Evolutionary conservation across 1,140 invertebrate species (phyloP), one percentile per base, ranked within the genome.

Genomic region (Rhyacophila brunnea): DNA sequence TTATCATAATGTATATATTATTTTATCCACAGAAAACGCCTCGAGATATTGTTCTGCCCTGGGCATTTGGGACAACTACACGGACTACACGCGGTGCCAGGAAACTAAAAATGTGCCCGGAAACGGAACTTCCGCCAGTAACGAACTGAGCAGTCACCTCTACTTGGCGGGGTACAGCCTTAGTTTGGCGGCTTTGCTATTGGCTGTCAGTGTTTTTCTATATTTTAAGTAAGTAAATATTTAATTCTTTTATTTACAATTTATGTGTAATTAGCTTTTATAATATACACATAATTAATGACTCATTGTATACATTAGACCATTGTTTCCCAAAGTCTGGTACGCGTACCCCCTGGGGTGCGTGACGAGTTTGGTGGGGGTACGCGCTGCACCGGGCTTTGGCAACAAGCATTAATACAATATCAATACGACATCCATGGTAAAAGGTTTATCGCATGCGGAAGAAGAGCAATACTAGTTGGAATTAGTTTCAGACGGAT

Each of bases 121-220:
- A 11, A 59, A 69, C 17, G 52, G 52, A 19, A 70, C 66, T 4
- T 65, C 70, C 18, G 42, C 50, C n/a, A 74, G 72, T 3, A 75
- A 82, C 20, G 80, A 86, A 68, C 79, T 85, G 35, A 80, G 81
- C 7, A 83, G 85, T 6, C 81, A 78, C 50, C 85, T 92, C 19
- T 92, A 91, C 71, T 84, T 88, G 62, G 78, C 85, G 17, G 90
- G 90, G 11, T 92, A 91, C 73, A 82, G 81, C 13, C 74, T 91
- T 32, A 92, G 90, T n/a, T 79, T 92, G 6, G 75, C 87, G n/a
- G 87, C 87, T 0, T 79, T 93, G 10, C 74, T 84, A 9, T 77
- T 90, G 20, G 91, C 91, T 15, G 82, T 92, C 28, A 83, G 82
- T 61, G 91, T 93, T 62, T 93, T 93, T 74, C 72, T 91, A 32